These are phyloP conservation scores for Thereva nobilitata DNA, from an alignment of 2,888 invertebrate genomes.

Conservation along the genomic window DNA sequence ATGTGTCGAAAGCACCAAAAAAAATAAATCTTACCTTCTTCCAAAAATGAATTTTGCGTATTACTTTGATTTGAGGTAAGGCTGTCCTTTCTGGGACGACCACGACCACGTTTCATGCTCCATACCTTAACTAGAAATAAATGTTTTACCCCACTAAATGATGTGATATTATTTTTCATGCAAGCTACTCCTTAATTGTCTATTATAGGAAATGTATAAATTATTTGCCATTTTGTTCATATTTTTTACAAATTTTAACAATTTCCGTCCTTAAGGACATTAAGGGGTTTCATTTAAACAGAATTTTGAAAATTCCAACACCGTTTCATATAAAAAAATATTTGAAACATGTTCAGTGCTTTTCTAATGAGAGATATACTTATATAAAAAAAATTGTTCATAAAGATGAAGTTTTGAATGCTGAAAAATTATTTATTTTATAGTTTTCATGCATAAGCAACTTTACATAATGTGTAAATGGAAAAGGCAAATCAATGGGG, in stretches of 20 bases:
- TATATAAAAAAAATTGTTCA: background rate
- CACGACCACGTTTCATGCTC: constrained; percentile 65
- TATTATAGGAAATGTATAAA: background rate
- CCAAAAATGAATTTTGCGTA: constrained; percentile 70
- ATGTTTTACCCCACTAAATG: constrained; percentile 35
- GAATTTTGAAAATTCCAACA: background rate
- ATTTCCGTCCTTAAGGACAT: background rate
- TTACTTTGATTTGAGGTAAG: constrained; percentile 60
- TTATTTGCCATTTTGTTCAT: background rate
- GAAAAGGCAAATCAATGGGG: background rate
- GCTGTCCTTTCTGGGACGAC: constrained; percentile 63
- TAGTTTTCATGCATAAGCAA: background rate
- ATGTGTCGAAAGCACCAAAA: constrained; percentile 33
- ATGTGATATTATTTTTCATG: constrained; percentile 10
- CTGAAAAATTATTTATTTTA: too few relatives aligned
- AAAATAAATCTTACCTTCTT: constrained; percentile 66
- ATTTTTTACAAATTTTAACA: constrained; percentile 1
- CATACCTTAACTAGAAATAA: constrained; percentile 55
- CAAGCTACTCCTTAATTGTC: constrained; percentile 2
- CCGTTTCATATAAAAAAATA: too few relatives aligned
- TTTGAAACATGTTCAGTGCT: constrained; percentile 34
- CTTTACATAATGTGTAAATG: background rate
- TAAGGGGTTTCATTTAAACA: background rate
- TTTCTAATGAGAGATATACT: constrained; percentile 13
- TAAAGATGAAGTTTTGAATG: background rate